These are phyloP conservation scores for Caloenas nicobarica DNA, from an alignment of 2,113 vertebrate genomes.

Conservation along the genomic window DNA sequence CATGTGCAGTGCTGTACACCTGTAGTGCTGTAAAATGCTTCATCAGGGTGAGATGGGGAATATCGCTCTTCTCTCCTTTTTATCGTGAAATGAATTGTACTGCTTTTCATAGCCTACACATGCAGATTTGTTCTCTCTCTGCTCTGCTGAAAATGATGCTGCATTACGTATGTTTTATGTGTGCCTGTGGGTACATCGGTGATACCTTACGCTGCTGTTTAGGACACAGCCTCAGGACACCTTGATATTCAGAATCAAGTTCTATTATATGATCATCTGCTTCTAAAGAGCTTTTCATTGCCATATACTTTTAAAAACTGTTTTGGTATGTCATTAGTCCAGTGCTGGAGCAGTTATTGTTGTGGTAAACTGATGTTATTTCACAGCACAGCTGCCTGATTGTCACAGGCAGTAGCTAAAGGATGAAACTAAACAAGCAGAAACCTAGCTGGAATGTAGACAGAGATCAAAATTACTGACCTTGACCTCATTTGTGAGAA, in stretches of 20 bases:
- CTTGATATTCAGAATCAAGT: background rate
- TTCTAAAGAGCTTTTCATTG: background rate
- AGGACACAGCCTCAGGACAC: background rate
- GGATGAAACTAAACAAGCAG: background rate
- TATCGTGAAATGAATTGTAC: background rate
- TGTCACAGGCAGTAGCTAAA: background rate
- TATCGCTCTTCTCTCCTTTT: background rate
- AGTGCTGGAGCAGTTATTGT: background rate
- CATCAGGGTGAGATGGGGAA: background rate
- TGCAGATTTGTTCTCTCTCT: background rate
- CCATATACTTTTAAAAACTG: background rate
- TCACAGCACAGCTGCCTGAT: background rate
- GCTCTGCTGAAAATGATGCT: background rate
- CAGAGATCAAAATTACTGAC: background rate
- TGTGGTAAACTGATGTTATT: background rate
- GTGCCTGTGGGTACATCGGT: background rate
- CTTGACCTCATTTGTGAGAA: slow-evolving; percentile 6
- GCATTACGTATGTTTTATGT: background rate
- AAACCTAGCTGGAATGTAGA: background rate
- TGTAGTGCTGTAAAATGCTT: slow-evolving; percentile 11
- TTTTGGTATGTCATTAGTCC: background rate
- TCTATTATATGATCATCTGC: background rate
- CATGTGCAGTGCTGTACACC: background rate
- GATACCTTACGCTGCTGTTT: background rate
- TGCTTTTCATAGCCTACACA: background rate